These are phyloP conservation scores for Fabriciana adippe DNA, from an alignment of 2,888 invertebrate genomes.

Conservation along the genomic window DNA sequence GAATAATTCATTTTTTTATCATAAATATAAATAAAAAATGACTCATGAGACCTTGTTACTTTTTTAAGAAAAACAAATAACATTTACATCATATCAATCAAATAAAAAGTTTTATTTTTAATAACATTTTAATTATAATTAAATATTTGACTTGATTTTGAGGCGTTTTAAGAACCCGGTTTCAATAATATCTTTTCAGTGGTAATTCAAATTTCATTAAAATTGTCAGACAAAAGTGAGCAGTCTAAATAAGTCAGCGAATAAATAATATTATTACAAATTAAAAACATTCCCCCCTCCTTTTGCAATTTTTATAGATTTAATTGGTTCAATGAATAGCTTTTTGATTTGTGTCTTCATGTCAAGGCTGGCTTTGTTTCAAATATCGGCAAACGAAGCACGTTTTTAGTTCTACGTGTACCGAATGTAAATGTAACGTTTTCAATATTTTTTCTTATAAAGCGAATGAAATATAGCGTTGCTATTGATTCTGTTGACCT, in stretches of 20 bases:
- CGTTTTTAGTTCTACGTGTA: conserved; percentile 64
- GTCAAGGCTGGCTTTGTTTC: conserved; percentile 71
- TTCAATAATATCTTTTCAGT: too few species aligned
- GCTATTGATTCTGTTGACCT: conserved; percentile 51
- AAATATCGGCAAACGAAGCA: conserved; percentile 69
- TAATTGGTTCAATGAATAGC: conserved; percentile 41
- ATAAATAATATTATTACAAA: neutral
- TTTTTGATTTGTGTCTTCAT: conserved; percentile 72
- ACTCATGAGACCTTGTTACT: too few species aligned
- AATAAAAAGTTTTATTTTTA: too few species aligned
- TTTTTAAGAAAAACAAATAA: too few species aligned
- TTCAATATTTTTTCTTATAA: conserved; percentile 71
- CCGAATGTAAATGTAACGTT: conserved; percentile 62
- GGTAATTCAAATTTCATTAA: too few species aligned
- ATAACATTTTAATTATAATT: too few species aligned
- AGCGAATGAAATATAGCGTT: conserved; percentile 55
- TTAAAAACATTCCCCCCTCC: neutral
- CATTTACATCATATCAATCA: too few species aligned
- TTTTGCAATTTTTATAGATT: conserved; percentile 26
- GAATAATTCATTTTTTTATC: too few species aligned
- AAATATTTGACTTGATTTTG: too few species aligned
- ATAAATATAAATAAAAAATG: too few species aligned
- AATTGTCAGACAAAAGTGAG: too few species aligned
- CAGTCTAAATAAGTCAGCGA: neutral
- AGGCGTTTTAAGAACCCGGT: too few species aligned